phyloP scores from a whole-genome alignment of 2,113 vertebrate species.

The Thamnaconus septentrionalis region DNA sequence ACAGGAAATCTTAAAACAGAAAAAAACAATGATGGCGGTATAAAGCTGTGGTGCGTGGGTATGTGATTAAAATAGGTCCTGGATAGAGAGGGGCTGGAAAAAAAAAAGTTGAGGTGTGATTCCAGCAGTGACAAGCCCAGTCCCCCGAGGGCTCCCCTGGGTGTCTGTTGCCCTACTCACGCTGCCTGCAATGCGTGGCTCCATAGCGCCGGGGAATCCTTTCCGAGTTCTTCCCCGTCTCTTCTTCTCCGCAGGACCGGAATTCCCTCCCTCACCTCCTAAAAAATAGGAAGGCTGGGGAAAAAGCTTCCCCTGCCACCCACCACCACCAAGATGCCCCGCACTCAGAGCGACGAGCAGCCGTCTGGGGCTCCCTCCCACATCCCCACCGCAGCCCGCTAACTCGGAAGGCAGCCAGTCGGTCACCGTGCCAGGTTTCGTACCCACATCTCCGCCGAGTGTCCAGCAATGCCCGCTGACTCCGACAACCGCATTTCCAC shows the following conservation, averaged over 20 bases:
- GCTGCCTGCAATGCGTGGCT: conserved; percentile 70
- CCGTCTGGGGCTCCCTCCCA: conserved; percentile 27
- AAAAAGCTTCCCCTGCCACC: conserved; percentile 1
- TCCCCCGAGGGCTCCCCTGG: conserved; percentile 34
- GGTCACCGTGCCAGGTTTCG: conserved; percentile 18
- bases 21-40: neutral
- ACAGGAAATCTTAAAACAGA: neutral
- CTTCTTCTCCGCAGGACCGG: conserved; percentile 21
- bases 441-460: conserved; percentile 56
- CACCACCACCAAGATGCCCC: no score
- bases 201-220: conserved; percentile 65
- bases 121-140: conserved; percentile 36
- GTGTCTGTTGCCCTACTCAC: conserved; percentile 64
- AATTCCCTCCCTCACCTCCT: conserved; percentile 25
- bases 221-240: conserved; percentile 35
- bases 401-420: conserved; percentile 46
- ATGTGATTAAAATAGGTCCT: conserved; percentile 35
- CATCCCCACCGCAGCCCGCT: conserved; percentile 37
- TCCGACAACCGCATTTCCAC: conserved; percentile 72
- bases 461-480: conserved; percentile 63
- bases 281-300: conserved; percentile 8
- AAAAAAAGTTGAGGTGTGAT: conserved; percentile 55
- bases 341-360: conserved; percentile 18
- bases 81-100: no score
- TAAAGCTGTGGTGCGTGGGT: conserved; percentile 1